Conservation (phyloP, 2,113 vertebrate species). For the Spea multiplicata region DNA sequence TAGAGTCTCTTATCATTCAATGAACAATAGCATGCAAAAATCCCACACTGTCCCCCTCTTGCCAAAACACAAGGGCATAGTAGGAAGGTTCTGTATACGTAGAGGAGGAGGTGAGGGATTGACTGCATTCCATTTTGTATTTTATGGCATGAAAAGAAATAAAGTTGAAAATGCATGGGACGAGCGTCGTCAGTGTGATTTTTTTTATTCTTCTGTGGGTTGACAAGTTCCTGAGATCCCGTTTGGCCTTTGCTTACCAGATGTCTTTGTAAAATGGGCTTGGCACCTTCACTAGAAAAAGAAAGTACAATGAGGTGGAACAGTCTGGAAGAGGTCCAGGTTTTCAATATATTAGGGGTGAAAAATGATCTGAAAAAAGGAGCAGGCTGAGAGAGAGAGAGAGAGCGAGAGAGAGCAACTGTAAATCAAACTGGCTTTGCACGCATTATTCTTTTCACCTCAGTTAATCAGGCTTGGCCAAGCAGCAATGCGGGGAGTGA, state of each 20-base stretch:
- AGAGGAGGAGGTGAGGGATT: constrained; percentile 40
- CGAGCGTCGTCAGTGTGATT: constrained; percentile 11
- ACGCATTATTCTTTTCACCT: constrained; percentile 14
- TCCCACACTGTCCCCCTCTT: constrained; percentile 41
- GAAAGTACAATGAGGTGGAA: constrained; percentile 24
- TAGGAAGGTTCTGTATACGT: constrained; percentile 13
- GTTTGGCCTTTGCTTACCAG: constrained; percentile 5
- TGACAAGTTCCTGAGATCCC: background rate
- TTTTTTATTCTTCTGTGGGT: constrained; percentile 1
- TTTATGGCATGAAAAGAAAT: constrained; percentile 89
- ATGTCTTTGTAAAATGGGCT: background rate
- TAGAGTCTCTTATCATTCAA: constrained; percentile 28
- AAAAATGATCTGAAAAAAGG: background rate
- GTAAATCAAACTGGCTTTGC: constrained; percentile 4
- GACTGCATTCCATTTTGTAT: constrained; percentile 66
- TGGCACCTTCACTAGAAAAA: background rate
- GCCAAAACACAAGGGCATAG: constrained; percentile 40
- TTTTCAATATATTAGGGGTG: background rate
- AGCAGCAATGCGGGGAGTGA: background rate
- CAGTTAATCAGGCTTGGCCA: constrained; percentile 6
- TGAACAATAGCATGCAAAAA: constrained; percentile 40
- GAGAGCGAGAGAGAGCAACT: background rate
- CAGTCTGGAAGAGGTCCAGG: background rate
- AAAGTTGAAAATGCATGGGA: constrained; percentile 80
- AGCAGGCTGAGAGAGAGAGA: constrained; percentile 16